phyloP scores from a whole-genome alignment of 1,140 invertebrate genomes.

The Pectinophora gossypiella region DNA sequence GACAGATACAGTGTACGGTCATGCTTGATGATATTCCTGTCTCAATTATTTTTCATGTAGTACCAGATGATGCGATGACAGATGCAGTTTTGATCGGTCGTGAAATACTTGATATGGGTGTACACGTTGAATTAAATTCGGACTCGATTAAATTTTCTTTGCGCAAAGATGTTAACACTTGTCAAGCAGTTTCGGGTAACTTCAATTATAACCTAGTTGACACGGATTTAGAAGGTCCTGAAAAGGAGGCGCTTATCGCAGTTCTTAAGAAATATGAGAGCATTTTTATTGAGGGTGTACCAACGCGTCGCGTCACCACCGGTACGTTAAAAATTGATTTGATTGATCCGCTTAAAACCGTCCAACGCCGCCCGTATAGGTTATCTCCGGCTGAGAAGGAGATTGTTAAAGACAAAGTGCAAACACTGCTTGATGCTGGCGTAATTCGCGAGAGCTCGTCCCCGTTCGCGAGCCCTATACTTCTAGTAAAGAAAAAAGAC shows the following conservation, averaged over 20 bases:
- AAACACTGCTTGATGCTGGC: not conserved
- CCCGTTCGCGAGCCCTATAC: not conserved
- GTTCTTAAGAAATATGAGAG: not conserved
- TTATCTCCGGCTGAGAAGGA: slow-evolving; percentile 1
- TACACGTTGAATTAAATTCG: not conserved
- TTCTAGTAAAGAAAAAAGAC: not conserved
- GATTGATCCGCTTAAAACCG: not conserved
- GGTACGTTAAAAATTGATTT: not conserved
- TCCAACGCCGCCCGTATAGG: not conserved
- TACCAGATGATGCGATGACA: not conserved
- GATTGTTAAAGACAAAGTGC: not conserved
- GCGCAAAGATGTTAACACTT: not conserved
- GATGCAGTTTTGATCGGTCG: not conserved
- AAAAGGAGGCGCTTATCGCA: not conserved
- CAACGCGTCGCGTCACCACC: not conserved
- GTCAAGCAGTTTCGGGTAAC: not conserved
- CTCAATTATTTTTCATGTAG: not conserved
- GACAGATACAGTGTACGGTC: not conserved
- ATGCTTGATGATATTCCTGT: not conserved
- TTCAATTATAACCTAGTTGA: not conserved
- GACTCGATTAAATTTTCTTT: not conserved
- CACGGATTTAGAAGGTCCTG: not conserved
- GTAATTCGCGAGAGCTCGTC: not conserved
- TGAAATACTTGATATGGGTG: not conserved
- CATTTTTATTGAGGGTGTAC: not conserved